These are phyloP conservation scores for Axea sp. DNA, from an alignment of 2,888 invertebrate genomes.

Conservation along the genomic window DNA sequence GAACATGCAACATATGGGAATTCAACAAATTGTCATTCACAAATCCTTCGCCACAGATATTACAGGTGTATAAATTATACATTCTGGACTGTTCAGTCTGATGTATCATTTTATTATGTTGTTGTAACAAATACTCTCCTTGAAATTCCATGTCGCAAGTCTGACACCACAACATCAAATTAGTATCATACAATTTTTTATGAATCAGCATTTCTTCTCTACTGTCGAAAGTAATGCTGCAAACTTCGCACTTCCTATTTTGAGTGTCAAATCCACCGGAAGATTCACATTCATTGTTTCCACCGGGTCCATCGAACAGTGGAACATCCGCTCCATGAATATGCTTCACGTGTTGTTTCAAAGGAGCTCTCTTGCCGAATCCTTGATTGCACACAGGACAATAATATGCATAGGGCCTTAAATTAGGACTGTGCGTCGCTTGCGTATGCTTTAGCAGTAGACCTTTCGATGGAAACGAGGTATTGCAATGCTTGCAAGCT, in stretches of 20 bases:
- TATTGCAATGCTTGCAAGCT: conserved; percentile 19
- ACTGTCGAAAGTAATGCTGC: conserved; percentile 43
- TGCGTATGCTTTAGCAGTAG: conserved; percentile 23
- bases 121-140: conserved; percentile 39
- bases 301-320: not conserved
- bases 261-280: not conserved
- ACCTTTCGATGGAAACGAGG: conserved; percentile 20
- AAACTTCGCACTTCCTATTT: conserved; percentile 33
- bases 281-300: not conserved
- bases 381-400: conserved; percentile 54
- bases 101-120: conserved; percentile 56
- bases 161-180: conserved; percentile 14
- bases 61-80: conserved; percentile 23
- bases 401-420: not conserved
- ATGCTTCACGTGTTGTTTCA: conserved; percentile 45
- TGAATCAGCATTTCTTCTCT: conserved; percentile 24
- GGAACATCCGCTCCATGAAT: conserved; percentile 37
- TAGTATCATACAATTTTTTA: conserved; percentile 34
- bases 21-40: conserved; percentile 40
- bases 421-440: conserved; percentile 22
- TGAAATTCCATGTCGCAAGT: conserved; percentile 40
- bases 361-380: conserved; percentile 10
- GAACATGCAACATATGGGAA: conserved; percentile 55
- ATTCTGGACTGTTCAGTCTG: conserved; percentile 6
- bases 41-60: conserved; percentile 56